phyloP scores from a whole-genome alignment of 1,140 invertebrate genomes.

The Phenacoccus solenopsis region DNA sequence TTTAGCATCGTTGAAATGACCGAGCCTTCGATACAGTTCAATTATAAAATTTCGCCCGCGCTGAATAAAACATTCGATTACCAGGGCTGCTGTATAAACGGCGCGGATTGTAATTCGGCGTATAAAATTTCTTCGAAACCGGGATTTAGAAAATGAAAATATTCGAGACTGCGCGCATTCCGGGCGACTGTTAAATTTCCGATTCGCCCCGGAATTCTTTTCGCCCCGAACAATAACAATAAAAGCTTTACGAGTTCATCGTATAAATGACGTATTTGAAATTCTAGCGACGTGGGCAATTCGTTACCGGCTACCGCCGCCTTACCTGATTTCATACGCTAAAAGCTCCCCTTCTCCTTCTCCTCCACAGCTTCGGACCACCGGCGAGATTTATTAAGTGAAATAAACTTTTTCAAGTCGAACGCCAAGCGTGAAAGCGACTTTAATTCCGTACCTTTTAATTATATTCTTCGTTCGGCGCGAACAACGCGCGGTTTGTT shows the following conservation, averaged over 20 bases:
- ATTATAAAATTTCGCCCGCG: neutral
- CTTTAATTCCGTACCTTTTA: neutral
- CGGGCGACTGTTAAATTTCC: constrained; percentile 11
- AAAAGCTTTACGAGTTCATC: constrained; percentile 17
- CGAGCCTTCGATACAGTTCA: too few relatives aligned
- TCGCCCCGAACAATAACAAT: constrained; percentile 6
- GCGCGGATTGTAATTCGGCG: neutral
- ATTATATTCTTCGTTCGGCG: neutral
- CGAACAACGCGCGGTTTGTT: neutral
- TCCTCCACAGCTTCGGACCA: too few relatives aligned
- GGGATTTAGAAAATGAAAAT: constrained; percentile 17
- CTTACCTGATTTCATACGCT: constrained; percentile 5
- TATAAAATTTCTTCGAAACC: constrained; percentile 9
- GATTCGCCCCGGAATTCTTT: neutral
- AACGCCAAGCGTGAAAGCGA: neutral
- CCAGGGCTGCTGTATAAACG: neutral
- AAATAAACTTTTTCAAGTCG: constrained; percentile 7
- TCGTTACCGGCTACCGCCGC: constrained; percentile 5
- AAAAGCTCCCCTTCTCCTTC: constrained; percentile 1
- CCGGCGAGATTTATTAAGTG: constrained; percentile 9
- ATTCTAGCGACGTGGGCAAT: constrained; percentile 10
- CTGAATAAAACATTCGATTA: neutral
- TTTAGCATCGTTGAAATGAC: too few relatives aligned
- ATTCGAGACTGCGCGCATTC: neutral
- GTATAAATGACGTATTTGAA: constrained; percentile 18